phyloP scores from a whole-genome alignment of 2,113 vertebrate genomes.

The Litocranius walleri region DNA sequence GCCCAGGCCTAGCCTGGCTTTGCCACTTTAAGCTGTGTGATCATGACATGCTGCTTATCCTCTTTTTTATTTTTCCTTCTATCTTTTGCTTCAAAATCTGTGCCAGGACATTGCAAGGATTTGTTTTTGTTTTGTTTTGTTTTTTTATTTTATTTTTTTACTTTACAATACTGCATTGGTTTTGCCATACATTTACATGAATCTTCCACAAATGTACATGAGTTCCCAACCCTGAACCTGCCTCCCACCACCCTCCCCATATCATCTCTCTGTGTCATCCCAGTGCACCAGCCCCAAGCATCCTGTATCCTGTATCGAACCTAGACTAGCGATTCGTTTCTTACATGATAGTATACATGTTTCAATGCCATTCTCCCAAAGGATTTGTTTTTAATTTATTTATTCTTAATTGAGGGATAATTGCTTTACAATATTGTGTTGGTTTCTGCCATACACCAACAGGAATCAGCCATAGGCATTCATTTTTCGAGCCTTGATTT shows the following conservation, averaged over 20 bases:
- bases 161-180: too few relatives aligned
- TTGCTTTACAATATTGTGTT: not conserved
- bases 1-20: rapidly evolving
- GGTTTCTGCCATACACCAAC: not conserved
- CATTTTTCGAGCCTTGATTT: not conserved
- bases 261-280: too few relatives aligned
- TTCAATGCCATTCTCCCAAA: not conserved
- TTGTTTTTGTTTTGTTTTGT: not conserved
- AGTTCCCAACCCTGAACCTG: too few relatives aligned
- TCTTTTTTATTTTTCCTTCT: not conserved
- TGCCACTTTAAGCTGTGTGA: not conserved
- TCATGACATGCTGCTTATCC: rapidly evolving
- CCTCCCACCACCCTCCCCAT: too few relatives aligned
- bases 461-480: not conserved
- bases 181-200: too few relatives aligned
- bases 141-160: not conserved
- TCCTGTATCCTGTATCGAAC: too few relatives aligned
- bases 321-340: too few relatives aligned
- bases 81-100: not conserved
- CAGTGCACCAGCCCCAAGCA: too few relatives aligned
- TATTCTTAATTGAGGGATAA: not conserved
- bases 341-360: too few relatives aligned
- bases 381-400: not conserved
- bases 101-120: not conserved
- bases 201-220: too few relatives aligned